These are phyloP conservation scores for Metellina segmentata DNA, from an alignment of 2,888 invertebrate species.

Conservation along the genomic window DNA sequence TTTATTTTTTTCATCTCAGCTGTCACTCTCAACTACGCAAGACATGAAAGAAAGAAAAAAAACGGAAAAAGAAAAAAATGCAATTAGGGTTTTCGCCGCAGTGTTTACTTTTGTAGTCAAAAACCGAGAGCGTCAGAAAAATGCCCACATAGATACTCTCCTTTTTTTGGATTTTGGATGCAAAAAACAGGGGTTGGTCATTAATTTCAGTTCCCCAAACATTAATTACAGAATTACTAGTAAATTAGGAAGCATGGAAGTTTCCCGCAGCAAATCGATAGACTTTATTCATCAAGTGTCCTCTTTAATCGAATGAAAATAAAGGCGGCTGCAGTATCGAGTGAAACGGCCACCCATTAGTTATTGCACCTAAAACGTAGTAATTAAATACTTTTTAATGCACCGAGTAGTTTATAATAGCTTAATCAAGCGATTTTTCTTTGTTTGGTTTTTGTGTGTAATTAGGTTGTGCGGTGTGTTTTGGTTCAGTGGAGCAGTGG, in stretches of 20 bases:
- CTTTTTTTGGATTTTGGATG: neutral
- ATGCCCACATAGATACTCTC: neutral
- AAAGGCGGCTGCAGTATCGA: neutral
- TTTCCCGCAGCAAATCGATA: neutral
- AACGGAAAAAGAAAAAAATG: constrained; percentile 17
- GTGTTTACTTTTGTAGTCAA: constrained; percentile 42
- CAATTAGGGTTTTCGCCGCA: constrained; percentile 13
- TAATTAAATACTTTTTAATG: constrained; percentile 3
- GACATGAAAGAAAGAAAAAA: too few relatives aligned
- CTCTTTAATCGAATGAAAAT: constrained; percentile 15
- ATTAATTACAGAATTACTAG: constrained; percentile 62
- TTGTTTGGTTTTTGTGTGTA: constrained; percentile 1
- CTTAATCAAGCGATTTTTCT: neutral
- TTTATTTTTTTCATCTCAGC: neutral
- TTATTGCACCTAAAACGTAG: neutral
- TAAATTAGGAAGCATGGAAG: constrained; percentile 15
- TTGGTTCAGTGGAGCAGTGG: too few relatives aligned
- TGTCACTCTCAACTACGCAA: neutral
- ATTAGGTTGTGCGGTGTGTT: neutral
- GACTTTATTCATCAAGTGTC: constrained; percentile 21
- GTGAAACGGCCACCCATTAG: neutral
- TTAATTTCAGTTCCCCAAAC: constrained; percentile 42
- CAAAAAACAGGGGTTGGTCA: constrained; percentile 41
- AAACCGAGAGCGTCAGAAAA: constrained; percentile 1
- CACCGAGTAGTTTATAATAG: constrained; percentile 5